Evolutionary conservation across 2,797 vertebrate genomes (phyloP).

Genomic region (Botia kubotai): DNA sequence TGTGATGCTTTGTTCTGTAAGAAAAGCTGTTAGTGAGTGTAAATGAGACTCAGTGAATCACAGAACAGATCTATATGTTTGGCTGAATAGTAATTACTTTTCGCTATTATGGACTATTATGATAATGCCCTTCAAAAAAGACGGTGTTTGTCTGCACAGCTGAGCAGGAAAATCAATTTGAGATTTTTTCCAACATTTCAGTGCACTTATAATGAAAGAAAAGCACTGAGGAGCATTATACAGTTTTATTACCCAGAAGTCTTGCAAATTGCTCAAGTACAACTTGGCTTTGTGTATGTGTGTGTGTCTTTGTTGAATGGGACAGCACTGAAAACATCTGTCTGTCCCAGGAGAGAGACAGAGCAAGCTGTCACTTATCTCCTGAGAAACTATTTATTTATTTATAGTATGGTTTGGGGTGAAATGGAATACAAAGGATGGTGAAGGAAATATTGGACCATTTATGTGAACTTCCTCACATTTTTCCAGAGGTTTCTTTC

Average conservation of each 20-base stretch:
- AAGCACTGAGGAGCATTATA: not conserved
- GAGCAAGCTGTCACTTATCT: constrained; percentile 1
- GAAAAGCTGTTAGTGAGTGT: constrained; percentile 10
- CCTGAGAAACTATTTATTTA: not conserved
- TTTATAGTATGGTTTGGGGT: not conserved
- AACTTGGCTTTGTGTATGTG: not conserved
- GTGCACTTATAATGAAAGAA: constrained; percentile 13
- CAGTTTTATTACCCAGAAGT: not conserved
- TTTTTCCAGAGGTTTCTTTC: constrained; percentile 5
- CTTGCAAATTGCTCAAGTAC: not conserved
- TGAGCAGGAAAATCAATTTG: constrained; percentile 25
- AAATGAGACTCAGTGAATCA: constrained; percentile 23
- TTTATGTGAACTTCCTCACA: constrained; percentile 10
- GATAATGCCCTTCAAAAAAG: constrained; percentile 13
- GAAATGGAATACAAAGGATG: not conserved
- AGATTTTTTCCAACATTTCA: not conserved
- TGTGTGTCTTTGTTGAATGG: not conserved
- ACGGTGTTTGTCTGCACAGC: constrained; percentile 1
- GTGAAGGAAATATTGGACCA: not conserved
- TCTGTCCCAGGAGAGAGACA: constrained; percentile 10
- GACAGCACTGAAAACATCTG: constrained; percentile 22
- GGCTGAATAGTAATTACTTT: constrained; percentile 39
- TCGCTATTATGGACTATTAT: constrained; percentile 26
- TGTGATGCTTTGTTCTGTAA: constrained; percentile 5
- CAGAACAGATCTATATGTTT: constrained; percentile 31